Evolutionary conservation across 2,888 invertebrate species (phyloP).

Genomic region (Clusia tigrina): DNA sequence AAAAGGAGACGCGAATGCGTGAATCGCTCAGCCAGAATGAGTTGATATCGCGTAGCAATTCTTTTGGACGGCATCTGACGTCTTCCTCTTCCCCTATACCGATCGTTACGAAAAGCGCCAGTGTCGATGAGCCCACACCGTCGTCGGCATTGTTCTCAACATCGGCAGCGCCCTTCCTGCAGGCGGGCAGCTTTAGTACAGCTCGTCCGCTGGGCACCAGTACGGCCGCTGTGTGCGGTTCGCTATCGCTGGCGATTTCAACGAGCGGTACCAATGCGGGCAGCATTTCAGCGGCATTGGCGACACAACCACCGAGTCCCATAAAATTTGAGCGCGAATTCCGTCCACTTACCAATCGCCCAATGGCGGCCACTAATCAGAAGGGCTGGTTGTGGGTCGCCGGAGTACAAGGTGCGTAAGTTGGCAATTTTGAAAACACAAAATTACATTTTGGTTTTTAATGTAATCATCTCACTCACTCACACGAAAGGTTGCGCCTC

Average conservation of each 20-base stretch:
- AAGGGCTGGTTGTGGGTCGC: slow-evolving; percentile 88
- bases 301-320: slow-evolving; percentile 62
- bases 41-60: slow-evolving; percentile 62
- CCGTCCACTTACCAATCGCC: slow-evolving; percentile 70
- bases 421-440: neutral
- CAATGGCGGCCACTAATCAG: slow-evolving; percentile 72
- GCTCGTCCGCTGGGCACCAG: slow-evolving; percentile 51
- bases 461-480: neutral
- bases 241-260: slow-evolving; percentile 59
- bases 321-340: slow-evolving; percentile 68
- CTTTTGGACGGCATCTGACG: slow-evolving; percentile 60
- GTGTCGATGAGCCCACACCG: slow-evolving; percentile 62
- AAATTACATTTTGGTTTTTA: too few relatives aligned
- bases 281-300: slow-evolving; percentile 26
- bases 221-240: slow-evolving; percentile 59
- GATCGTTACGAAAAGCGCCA: slow-evolving; percentile 64
- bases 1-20: slow-evolving; percentile 64
- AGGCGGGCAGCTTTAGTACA: slow-evolving; percentile 46
- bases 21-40: slow-evolving; percentile 64
- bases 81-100: slow-evolving; percentile 63
- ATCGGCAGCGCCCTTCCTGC: slow-evolving; percentile 35
- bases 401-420: slow-evolving; percentile 71
- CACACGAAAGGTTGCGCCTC: slow-evolving; percentile 72
- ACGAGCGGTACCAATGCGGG: slow-evolving; percentile 51
- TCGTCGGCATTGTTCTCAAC: slow-evolving; percentile 38